These are phyloP conservation scores for Blera fallax DNA, from an alignment of 2,888 invertebrate genomes.

Conservation along the genomic window DNA sequence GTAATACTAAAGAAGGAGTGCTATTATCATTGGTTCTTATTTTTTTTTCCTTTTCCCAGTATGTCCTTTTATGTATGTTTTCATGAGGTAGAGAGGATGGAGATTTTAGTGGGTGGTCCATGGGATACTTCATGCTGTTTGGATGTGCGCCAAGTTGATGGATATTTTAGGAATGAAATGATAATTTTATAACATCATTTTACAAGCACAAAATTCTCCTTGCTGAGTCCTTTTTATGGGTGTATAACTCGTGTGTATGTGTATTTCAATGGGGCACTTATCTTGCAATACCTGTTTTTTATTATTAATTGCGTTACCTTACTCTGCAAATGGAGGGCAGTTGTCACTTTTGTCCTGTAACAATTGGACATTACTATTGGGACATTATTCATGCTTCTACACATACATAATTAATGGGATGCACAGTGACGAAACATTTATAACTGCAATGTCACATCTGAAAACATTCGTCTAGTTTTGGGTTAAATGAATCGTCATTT, in stretches of 20 bases:
- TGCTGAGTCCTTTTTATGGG: neutral
- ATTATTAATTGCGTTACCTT: conserved; percentile 8
- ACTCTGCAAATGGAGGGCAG: neutral
- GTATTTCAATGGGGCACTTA: neutral
- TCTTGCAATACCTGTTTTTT: conserved; percentile 2
- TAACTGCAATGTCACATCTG: neutral
- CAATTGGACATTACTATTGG: neutral
- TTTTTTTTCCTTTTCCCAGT: neutral
- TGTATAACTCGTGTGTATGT: neutral
- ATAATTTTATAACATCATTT: conserved; percentile 25
- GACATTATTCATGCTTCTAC: too few relatives aligned
- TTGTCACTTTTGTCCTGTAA: neutral
- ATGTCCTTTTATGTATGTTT: neutral
- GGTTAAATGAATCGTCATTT: too few relatives aligned
- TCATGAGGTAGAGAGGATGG: neutral
- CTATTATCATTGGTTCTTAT: conserved; percentile 23
- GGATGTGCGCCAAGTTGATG: conserved; percentile 43
- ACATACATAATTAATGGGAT: neutral
- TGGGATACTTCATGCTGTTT: conserved; percentile 1
- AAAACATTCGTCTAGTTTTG: neutral
- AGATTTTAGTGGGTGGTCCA: neutral
- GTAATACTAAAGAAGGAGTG: conserved; percentile 26
- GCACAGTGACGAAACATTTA: neutral
- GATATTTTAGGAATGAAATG: conserved; percentile 22
- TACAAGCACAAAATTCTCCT: neutral